Percentiles rank a stretch among this genome's conserved stretches.
These are phyloP conservation scores for Dipodomys ordii DNA, from an alignment of 2,113 vertebrate species.

Conservation along the genomic window DNA sequence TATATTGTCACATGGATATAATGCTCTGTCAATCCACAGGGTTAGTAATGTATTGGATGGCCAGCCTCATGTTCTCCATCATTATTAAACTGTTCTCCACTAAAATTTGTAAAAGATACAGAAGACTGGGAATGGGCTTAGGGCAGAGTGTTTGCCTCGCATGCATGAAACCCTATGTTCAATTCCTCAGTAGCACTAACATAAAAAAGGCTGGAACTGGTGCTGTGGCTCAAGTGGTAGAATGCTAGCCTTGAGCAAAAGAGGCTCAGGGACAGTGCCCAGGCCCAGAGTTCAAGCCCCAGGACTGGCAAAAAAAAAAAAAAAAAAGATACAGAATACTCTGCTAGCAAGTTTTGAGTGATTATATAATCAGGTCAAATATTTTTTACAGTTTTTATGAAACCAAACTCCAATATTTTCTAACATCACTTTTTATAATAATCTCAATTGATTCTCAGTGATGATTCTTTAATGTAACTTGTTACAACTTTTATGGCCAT, in stretches of 20 bases:
- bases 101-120: slow-evolving; percentile 34
- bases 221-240: too few species aligned
- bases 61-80: neutral
- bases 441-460: neutral
- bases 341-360: slow-evolving; percentile 20
- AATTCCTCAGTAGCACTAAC: too few species aligned
- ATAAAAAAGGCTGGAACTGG: too few species aligned
- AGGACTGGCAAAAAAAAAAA: too few species aligned
- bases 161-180: too few species aligned
- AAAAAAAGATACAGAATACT: slow-evolving; percentile 1
- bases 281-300: too few species aligned
- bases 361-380: neutral
- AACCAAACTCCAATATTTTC: slow-evolving; percentile 25
- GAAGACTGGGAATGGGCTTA: neutral
- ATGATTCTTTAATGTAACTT: slow-evolving; percentile 25
- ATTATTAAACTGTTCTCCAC: neutral
- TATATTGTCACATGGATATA: slow-evolving; percentile 28
- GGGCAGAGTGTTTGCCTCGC: too few species aligned
- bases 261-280: too few species aligned
- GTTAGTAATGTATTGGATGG: neutral
- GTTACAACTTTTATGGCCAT: slow-evolving; percentile 52
- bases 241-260: too few species aligned
- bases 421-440: neutral
- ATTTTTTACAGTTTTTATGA: slow-evolving; percentile 21
- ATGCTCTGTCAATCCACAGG: neutral